These are phyloP conservation scores for Ruditapes philippinarum DNA, from an alignment of 1,140 invertebrate genomes.

Conservation along the genomic window DNA sequence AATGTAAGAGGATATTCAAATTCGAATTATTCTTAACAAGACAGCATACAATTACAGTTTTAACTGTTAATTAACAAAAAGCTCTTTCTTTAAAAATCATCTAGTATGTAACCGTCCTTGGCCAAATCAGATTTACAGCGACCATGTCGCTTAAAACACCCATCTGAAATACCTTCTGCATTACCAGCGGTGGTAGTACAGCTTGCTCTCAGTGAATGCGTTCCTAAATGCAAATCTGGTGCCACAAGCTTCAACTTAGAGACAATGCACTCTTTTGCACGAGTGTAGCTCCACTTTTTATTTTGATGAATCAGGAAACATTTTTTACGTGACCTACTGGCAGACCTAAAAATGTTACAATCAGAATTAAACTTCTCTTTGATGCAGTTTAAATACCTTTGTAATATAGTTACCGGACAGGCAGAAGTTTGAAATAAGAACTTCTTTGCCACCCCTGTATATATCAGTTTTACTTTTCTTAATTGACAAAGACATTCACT, in stretches of 20 bases:
- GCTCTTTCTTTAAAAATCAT: too few relatives aligned
- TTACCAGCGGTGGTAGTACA: neutral
- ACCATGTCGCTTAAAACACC: neutral
- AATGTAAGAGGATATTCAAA: too few relatives aligned
- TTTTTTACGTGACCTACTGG: neutral
- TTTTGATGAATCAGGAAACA: neutral
- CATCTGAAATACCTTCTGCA: neutral
- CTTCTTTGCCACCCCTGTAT: slow-evolving; percentile 66
- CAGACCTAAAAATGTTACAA: neutral
- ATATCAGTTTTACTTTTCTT: slow-evolving; percentile 43
- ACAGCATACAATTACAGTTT: too few relatives aligned
- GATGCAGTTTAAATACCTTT: slow-evolving; percentile 11
- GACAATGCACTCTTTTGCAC: neutral
- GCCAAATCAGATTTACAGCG: neutral
- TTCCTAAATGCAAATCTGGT: slow-evolving; percentile 62
- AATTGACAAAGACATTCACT: slow-evolving; percentile 32
- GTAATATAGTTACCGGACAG: slow-evolving; percentile 60
- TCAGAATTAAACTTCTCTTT: neutral
- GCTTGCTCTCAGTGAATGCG: neutral
- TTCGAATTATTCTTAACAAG: too few relatives aligned
- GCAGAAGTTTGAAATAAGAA: too few relatives aligned
- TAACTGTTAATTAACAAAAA: too few relatives aligned
- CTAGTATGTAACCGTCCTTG: too few relatives aligned
- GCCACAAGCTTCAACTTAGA: neutral
- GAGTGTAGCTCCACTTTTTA: too few relatives aligned